phyloP scores from a whole-genome alignment of 2,113 vertebrate species.

The Oryctolagus cuniculus region DNA sequence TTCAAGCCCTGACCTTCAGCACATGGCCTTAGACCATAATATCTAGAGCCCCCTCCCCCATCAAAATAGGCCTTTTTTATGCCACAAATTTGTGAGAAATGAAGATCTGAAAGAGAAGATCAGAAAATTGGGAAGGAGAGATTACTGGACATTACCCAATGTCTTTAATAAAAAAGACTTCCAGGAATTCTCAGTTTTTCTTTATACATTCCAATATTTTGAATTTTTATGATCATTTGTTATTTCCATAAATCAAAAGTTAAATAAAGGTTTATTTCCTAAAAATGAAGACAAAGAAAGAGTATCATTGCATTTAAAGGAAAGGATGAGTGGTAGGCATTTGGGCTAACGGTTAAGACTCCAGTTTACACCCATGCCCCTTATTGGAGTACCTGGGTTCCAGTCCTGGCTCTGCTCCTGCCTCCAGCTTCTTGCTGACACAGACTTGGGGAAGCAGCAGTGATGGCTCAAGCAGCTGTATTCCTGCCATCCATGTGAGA shows the following conservation, averaged over 20 bases:
- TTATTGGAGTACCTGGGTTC: too few relatives aligned
- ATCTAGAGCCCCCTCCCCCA: not conserved
- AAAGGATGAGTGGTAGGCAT: not conserved
- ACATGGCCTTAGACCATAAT: not conserved
- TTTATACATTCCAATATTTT: conserved; percentile 22
- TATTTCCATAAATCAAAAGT: conserved; percentile 52
- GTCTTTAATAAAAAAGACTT: conserved; percentile 47
- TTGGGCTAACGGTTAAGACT: too few relatives aligned
- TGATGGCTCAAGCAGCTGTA: too few relatives aligned
- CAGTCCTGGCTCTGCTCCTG: too few relatives aligned
- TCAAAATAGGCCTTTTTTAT: not conserved
- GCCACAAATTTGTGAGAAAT: conserved; percentile 37
- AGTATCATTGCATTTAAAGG: not conserved
- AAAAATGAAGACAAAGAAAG: not conserved
- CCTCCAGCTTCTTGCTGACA: too few relatives aligned
- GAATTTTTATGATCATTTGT: conserved; percentile 1
- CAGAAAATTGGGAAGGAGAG: not conserved
- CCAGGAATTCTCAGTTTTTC: conserved; percentile 39
- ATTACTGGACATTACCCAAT: conserved; percentile 8
- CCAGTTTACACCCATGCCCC: too few relatives aligned
- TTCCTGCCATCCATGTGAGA: too few relatives aligned
- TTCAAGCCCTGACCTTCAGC: conserved; percentile 41
- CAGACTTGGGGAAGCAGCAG: too few relatives aligned
- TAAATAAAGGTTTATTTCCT: not conserved
- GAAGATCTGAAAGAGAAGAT: conserved; percentile 21